Evolutionary conservation across 2,888 invertebrate genomes (phyloP), one percentile per base, ranked within the genome.

Genomic region (Monochamus alternatus): DNA sequence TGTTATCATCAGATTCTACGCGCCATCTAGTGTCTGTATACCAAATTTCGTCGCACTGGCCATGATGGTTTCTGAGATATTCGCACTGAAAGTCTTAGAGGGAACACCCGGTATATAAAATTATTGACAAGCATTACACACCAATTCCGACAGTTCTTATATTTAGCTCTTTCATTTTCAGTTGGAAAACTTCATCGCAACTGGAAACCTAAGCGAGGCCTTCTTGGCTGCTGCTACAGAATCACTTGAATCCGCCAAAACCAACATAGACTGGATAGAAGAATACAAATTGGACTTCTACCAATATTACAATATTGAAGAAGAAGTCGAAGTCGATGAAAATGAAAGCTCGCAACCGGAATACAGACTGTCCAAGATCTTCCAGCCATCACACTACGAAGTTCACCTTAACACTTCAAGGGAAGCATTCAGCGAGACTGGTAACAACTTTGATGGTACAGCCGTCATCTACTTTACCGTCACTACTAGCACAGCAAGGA

Each of bases 101-200:
- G n/a, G n/a, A n/a, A n/a, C n/a, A n/a, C n/a, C n/a, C n/a, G n/a
- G n/a, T n/a, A n/a, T n/a, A n/a, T n/a, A n/a, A n/a, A n/a, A n/a
- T n/a, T n/a, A n/a, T n/a, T n/a, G n/a, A n/a, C n/a, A n/a, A n/a
- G n/a, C n/a, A n/a, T n/a, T n/a, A n/a, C n/a, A n/a, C n/a, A n/a
- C n/a, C n/a, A n/a, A n/a, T n/a, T n/a, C n/a, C n/a, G 22, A 22
- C 22, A 22, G 22, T 22, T 3, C 0, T 62, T 31, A 8, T 2
- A n/a, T 66, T 22, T 12, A 32, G 5, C 51, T 43, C 9, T 67
- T 31, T 9, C n/a, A 60, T 31, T 77, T 78, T 22, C 30, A 80
- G 79, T 62, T 80, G n/a, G 76, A 74, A 60, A 51, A 8, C 9
- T 80, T 81, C 51, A 74, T 78, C 22, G 51, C 59, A 9, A 74